Evolutionary conservation across 2,888 invertebrate genomes (phyloP).

Genomic region (Trypoxylon attenuatum): DNA sequence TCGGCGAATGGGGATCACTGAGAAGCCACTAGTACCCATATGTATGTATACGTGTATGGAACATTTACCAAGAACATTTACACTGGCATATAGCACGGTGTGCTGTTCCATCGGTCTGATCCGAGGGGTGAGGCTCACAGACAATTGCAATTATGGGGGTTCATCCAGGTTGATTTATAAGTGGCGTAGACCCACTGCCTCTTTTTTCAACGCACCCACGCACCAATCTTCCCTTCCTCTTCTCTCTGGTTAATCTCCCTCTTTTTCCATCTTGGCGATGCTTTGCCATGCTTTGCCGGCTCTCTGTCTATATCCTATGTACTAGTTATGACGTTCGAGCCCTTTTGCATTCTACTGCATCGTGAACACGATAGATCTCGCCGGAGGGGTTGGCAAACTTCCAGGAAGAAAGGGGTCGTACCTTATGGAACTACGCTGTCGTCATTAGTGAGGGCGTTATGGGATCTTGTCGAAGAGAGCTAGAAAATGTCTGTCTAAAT

Average conservation of each 20-base stretch:
- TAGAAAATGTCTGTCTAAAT: no score
- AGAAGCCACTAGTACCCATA: background rate
- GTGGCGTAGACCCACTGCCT: slow-evolving; percentile 50
- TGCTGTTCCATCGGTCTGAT: slow-evolving; percentile 35
- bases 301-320: slow-evolving; percentile 6
- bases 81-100: slow-evolving; percentile 6
- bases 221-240: slow-evolving; percentile 10
- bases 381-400: slow-evolving; percentile 35
- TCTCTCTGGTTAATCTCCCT: slow-evolving; percentile 18
- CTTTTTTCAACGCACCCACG: slow-evolving; percentile 52
- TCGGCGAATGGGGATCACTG: slow-evolving; percentile 34
- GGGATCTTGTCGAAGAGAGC: slow-evolving; percentile 23
- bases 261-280: slow-evolving; percentile 29
- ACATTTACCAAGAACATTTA: no score
- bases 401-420: slow-evolving; percentile 52
- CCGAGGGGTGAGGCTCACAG: slow-evolving; percentile 52
- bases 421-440: slow-evolving; percentile 62
- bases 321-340: slow-evolving; percentile 17
- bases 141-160: slow-evolving; percentile 63
- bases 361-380: slow-evolving; percentile 27
- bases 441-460: slow-evolving; percentile 46
- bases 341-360: slow-evolving; percentile 22
- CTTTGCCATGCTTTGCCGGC: slow-evolving; percentile 15
- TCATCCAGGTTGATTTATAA: slow-evolving; percentile 64
- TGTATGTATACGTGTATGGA: background rate